Conservation (phyloP, 1,140 invertebrate genomes). For the Chelonus insularis region DNA sequence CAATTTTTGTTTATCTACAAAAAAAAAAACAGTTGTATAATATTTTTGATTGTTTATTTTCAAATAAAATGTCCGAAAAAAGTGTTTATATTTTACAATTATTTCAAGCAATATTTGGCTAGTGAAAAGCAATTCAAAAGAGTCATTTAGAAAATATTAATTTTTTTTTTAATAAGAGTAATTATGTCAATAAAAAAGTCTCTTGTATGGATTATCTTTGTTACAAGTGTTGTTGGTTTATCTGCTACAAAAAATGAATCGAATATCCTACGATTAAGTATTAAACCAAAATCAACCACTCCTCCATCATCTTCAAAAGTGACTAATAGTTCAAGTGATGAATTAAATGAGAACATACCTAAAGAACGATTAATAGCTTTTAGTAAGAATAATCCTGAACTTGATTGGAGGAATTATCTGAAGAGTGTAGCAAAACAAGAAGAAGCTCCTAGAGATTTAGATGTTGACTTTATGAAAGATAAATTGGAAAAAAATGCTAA, state of each 20-base stretch:
- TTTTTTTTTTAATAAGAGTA: neutral
- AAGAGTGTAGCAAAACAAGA: slow-evolving; percentile 38
- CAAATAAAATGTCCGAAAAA: too few species aligned
- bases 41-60: neutral
- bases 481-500: slow-evolving; percentile 46
- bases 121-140: too few species aligned
- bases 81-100: too few species aligned
- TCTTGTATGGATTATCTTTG: too few species aligned
- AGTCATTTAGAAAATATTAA: too few species aligned
- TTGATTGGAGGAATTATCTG: slow-evolving; percentile 52
- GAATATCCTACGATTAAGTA: slow-evolving; percentile 38
- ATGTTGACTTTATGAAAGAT: slow-evolving; percentile 52
- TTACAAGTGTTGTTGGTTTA: neutral
- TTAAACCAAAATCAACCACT: slow-evolving; percentile 21
- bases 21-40: too few species aligned
- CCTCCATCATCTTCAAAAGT: neutral
- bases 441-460: slow-evolving; percentile 34
- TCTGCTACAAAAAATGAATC: slow-evolving; percentile 37
- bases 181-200: too few species aligned
- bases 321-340: slow-evolving; percentile 19
- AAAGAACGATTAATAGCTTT: slow-evolving; percentile 35
- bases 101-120: slow-evolving; percentile 8
- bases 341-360: slow-evolving; percentile 1
- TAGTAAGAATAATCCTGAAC: slow-evolving; percentile 54
- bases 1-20: too few species aligned